A percentile compares a stretch with the other conserved stretches of the same genome.
phyloP scores from a whole-genome alignment of 1,140 invertebrate genomes.

The Pantala flavescens region DNA sequence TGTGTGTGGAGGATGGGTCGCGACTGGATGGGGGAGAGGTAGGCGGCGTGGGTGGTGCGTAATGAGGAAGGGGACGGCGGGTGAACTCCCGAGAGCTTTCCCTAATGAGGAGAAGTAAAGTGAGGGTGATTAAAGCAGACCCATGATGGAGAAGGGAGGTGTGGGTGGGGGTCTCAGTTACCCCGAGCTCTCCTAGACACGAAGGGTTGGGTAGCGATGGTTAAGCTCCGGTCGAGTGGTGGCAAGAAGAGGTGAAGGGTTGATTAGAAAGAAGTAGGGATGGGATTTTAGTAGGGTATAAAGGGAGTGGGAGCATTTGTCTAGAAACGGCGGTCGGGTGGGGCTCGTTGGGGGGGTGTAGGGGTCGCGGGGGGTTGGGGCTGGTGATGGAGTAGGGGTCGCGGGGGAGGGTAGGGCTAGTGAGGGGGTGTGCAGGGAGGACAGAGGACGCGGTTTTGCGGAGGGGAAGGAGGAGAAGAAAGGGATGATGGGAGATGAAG shows the following conservation, averaged over 20 bases:
- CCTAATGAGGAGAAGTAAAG: conserved; percentile 4
- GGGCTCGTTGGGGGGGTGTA: neutral
- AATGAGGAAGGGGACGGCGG: neutral
- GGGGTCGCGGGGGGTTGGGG: too few species aligned
- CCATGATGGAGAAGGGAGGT: neutral
- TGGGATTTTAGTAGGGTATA: neutral
- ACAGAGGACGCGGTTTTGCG: neutral
- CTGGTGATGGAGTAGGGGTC: neutral
- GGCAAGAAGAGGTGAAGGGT: conserved; percentile 3
- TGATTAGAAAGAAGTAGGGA: neutral
- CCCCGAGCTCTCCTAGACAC: neutral
- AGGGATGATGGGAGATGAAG: neutral
- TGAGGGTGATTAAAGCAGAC: conserved; percentile 1
- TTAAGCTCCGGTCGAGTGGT: neutral
- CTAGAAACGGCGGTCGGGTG: neutral
- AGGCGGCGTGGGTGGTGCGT: neutral
- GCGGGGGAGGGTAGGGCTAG: neutral
- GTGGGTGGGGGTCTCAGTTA: neutral
- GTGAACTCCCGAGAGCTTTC: neutral
- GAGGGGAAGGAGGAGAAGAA: neutral
- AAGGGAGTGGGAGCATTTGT: neutral
- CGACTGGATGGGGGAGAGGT: neutral
- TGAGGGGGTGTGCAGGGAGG: neutral
- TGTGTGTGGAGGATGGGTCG: neutral
- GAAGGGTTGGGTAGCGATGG: neutral